Percentiles rank a stretch among this genome's conserved stretches.
These are phyloP conservation scores for Lasioglossum marginatum DNA, from an alignment of 2,888 invertebrate genomes.

Conservation along the genomic window DNA sequence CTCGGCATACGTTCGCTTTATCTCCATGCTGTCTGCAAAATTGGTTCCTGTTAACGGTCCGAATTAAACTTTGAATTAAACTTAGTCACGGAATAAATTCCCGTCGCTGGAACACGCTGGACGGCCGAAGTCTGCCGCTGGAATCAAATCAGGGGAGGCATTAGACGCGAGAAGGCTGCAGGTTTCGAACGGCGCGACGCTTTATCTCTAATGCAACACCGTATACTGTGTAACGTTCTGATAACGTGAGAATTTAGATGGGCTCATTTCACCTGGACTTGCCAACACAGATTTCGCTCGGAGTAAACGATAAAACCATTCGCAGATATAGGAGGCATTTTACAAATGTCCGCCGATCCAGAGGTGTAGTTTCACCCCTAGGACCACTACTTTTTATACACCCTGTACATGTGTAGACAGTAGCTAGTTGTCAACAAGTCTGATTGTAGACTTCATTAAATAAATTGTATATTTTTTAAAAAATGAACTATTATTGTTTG, in stretches of 20 bases:
- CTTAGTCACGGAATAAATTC: constrained; percentile 25
- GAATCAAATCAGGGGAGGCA: background rate
- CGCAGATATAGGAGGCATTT: no score
- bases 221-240: background rate
- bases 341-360: no score
- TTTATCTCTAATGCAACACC: constrained; percentile 2
- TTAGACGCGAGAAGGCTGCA: background rate
- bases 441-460: no score
- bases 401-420: no score
- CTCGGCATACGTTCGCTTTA: constrained; percentile 19
- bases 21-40: constrained; percentile 33
- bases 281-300: background rate
- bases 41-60: constrained; percentile 42
- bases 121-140: background rate
- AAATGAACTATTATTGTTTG: no score
- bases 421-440: no score
- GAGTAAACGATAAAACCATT: background rate
- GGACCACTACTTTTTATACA: no score
- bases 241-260: constrained; percentile 33
- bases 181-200: background rate
- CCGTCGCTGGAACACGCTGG: background rate
- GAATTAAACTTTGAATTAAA: constrained; percentile 46
- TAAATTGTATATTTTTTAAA: no score
- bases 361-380: no score
- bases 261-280: background rate